Conservation (phyloP, 2,888 invertebrate genomes). For the Lepetodrilus schrolli region DNA sequence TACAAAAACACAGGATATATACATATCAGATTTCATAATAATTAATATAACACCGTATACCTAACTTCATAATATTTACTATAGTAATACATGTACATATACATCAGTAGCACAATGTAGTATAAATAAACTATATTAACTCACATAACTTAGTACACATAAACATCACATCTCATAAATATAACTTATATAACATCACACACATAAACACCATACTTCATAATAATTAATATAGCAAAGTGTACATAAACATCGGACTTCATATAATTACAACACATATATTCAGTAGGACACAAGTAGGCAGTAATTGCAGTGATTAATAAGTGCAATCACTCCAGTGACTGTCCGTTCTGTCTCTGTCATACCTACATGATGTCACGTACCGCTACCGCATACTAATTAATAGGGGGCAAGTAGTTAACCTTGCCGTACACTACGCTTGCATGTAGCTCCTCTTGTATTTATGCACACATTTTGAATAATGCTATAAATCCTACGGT, state of each 20-base stretch:
- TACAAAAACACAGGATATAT: too few species aligned
- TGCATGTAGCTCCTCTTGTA: neutral
- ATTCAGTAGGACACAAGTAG: neutral
- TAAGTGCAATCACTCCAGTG: neutral
- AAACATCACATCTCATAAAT: too few species aligned
- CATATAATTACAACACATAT: too few species aligned
- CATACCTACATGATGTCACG: neutral
- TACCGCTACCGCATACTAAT: neutral
- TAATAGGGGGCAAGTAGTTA: neutral
- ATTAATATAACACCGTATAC: too few species aligned
- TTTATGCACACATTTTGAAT: neutral
- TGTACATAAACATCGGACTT: too few species aligned
- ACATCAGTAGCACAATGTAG: too few species aligned
- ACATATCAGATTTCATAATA: too few species aligned
- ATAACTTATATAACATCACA: too few species aligned
- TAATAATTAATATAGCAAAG: too few species aligned
- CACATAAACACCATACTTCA: too few species aligned
- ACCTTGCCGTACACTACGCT: neutral
- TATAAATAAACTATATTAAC: neutral
- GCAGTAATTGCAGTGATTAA: neutral
- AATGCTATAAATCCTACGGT: neutral
- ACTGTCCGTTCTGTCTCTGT: constrained; percentile 14
- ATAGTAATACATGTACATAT: too few species aligned
- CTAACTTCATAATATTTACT: too few species aligned
- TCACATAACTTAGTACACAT: neutral